Percentiles rank a stretch among this genome's conserved stretches.
Conservation (phyloP, 2,113 vertebrate species). For the Brachypodius melanocephalos region DNA sequence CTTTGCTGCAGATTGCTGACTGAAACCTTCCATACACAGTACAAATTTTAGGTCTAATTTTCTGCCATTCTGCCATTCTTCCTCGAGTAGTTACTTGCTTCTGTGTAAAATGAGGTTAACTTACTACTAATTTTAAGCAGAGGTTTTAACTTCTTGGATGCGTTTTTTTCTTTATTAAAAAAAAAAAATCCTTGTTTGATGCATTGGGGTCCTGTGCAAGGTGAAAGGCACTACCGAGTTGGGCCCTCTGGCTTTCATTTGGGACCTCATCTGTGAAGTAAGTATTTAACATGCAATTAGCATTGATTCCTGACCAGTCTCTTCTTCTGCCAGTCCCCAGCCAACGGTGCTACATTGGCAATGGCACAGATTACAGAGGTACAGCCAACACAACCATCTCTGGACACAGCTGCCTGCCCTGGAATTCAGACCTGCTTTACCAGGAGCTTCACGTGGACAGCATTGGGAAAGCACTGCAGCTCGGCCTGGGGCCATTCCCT, state of each 20-base stretch:
- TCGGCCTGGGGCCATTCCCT: constrained; percentile 83
- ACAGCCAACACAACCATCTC: constrained; percentile 70
- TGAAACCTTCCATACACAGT: neutral
- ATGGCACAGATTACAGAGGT: constrained; percentile 81
- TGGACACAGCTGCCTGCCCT: constrained; percentile 82
- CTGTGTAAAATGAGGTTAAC: neutral
- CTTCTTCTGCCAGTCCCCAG: constrained; percentile 66
- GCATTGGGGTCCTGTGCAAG: neutral
- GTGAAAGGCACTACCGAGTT: neutral
- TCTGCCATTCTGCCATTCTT: fast-evolving
- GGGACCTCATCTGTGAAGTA: neutral
- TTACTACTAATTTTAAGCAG: neutral
- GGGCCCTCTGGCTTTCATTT: neutral
- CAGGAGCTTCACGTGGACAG: constrained; percentile 80
- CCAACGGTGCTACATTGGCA: constrained; percentile 75
- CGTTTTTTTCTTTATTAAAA: neutral
- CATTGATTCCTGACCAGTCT: neutral
- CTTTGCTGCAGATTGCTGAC: constrained; percentile 14
- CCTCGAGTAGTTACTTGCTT: neutral
- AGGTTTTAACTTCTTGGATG: neutral
- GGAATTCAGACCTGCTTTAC: constrained; percentile 87
- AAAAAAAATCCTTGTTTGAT: neutral
- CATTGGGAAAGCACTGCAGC: constrained; percentile 52
- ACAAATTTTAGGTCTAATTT: neutral
- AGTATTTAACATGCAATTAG: neutral